Evolutionary conservation across 2,113 vertebrate genomes (phyloP).

Genomic region (Tragelaphus buxtoni): DNA sequence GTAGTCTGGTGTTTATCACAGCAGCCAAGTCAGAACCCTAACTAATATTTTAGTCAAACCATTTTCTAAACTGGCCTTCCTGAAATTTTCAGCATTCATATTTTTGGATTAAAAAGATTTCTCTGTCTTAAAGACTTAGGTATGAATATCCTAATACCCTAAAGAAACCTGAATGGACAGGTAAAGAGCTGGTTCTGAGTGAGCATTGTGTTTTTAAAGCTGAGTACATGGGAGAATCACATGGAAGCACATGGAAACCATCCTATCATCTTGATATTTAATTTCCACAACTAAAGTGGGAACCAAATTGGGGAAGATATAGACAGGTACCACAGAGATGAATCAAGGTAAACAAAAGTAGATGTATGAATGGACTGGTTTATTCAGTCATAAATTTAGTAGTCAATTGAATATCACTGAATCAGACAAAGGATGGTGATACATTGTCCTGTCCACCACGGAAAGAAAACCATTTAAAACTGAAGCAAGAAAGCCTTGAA

Average conservation of each 20-base stretch:
- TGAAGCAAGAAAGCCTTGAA: not conserved
- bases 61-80: not conserved
- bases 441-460: not conserved
- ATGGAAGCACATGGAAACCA: not conserved
- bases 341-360: not conserved
- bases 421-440: not conserved
- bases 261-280: not conserved
- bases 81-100: not conserved
- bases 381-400: not conserved
- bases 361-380: not conserved
- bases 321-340: not conserved
- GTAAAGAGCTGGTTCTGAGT: constrained; percentile 5
- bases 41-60: not conserved
- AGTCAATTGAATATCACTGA: not conserved
- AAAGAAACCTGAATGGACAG: not conserved
- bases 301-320: not conserved
- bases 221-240: not conserved
- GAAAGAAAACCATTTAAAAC: not conserved
- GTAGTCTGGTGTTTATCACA: not conserved
- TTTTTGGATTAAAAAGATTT: not conserved
- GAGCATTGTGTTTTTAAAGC: not conserved
- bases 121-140: not conserved
- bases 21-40: not conserved
- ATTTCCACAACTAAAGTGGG: not conserved
- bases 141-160: not conserved